Percentiles rank a stretch among this genome's conserved stretches.
These are phyloP conservation scores for Malurus cyaneus DNA, from an alignment of 2,113 vertebrate species.

Conservation along the genomic window DNA sequence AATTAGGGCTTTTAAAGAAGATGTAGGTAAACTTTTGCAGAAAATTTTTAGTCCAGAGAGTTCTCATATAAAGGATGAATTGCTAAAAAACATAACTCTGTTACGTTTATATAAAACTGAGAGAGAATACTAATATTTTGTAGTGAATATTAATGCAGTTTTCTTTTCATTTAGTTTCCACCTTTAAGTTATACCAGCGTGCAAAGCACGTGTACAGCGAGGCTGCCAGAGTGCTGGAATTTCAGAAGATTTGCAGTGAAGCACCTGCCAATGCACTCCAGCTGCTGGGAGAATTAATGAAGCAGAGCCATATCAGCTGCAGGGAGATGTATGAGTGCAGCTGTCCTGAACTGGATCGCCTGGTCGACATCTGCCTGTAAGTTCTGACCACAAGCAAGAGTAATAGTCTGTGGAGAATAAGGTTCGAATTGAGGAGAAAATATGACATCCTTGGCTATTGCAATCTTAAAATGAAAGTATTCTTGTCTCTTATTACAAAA, in stretches of 20 bases:
- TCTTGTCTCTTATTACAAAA: constrained; percentile 47
- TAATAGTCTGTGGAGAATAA: not conserved
- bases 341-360: constrained; percentile 90
- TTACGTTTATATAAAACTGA: not conserved
- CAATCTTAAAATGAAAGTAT: constrained; percentile 51
- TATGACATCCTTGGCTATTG: constrained; percentile 23
- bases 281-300: constrained; percentile 91
- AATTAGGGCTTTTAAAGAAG: not conserved
- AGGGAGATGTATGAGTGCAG: constrained; percentile 94
- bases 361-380: constrained; percentile 94
- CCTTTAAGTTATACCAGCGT: constrained; percentile 90
- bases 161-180: constrained; percentile 71
- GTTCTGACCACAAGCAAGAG: constrained; percentile 64
- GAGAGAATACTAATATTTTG: not conserved
- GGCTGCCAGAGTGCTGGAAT: constrained; percentile 87
- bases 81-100: not conserved
- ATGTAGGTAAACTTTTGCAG: not conserved
- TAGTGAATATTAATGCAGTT: not conserved
- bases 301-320: constrained; percentile 92
- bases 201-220: constrained; percentile 93
- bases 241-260: constrained; percentile 84
- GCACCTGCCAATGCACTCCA: constrained; percentile 72
- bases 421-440: constrained; percentile 52
- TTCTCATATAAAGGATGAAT: not conserved
- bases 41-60: not conserved